Percentiles rank a stretch among this genome's conserved stretches.
These are phyloP conservation scores for Philotrypesis tridentata DNA, from an alignment of 1,140 invertebrate species.

Conservation along the genomic window DNA sequence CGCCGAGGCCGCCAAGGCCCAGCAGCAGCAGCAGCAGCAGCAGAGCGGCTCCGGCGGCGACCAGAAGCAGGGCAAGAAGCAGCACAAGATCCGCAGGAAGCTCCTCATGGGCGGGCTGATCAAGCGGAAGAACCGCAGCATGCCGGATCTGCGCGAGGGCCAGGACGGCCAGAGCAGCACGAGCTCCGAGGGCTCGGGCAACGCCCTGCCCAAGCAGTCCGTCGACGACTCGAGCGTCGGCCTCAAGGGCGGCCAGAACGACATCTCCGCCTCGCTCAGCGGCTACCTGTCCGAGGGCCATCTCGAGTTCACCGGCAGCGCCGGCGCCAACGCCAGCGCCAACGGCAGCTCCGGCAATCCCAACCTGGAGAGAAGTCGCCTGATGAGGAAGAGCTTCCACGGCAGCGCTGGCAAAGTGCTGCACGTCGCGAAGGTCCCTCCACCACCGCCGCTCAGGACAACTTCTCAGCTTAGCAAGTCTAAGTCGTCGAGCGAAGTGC, in stretches of 20 bases:
- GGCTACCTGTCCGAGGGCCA: constrained; percentile 92
- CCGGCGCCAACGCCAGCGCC: constrained; percentile 64
- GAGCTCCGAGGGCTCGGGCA: constrained; percentile 68
- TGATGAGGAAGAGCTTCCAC: constrained; percentile 93
- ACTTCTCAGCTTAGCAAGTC: constrained; percentile 86
- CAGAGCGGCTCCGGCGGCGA: constrained; percentile 70
- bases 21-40: constrained; percentile 51
- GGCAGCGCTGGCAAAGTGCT: constrained; percentile 86
- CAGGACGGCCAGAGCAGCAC: constrained; percentile 72
- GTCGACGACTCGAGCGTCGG: constrained; percentile 85
- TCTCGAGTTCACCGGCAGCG: constrained; percentile 80
- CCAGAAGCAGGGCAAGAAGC: constrained; percentile 87
- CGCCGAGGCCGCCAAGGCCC: constrained; percentile 67
- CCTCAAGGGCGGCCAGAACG: constrained; percentile 72
- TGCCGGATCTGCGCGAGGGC: constrained; percentile 90
- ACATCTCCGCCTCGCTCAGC: constrained; percentile 78
- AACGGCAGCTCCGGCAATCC: constrained; percentile 80
- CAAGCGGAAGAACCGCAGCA: constrained; percentile 89
- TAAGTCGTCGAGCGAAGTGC: constrained; percentile 79
- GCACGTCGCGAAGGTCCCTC: constrained; percentile 88
- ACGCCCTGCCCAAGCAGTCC: constrained; percentile 74
- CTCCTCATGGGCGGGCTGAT: constrained; percentile 92
- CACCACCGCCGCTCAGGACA: constrained; percentile 88
- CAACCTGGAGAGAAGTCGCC: constrained; percentile 87
- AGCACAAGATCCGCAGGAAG: constrained; percentile 92